Evolutionary conservation across 2,797 vertebrate genomes (phyloP).

Genomic region (Molossus alvarezi): DNA sequence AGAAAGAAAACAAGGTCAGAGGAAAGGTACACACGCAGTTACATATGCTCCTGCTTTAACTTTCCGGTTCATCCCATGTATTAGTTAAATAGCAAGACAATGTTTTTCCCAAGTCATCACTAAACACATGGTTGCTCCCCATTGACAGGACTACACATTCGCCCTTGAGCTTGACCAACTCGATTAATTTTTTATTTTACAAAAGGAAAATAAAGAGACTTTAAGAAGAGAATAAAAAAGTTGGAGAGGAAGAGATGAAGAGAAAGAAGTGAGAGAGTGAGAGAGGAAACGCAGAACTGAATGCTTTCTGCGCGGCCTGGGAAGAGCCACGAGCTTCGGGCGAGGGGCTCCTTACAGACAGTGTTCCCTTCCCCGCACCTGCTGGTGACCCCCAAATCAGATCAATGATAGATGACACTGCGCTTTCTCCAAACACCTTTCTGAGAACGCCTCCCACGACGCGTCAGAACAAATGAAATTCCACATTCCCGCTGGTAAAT

Average conservation of each 20-base stretch:
- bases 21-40: background rate
- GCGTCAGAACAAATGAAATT: constrained; percentile 68
- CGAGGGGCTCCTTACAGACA: background rate
- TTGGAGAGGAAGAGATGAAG: background rate
- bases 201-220: background rate
- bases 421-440: constrained; percentile 49
- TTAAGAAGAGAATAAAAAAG: background rate
- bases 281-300: accelerated
- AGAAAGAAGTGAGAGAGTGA: background rate
- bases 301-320: background rate
- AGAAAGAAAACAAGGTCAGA: background rate
- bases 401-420: background rate
- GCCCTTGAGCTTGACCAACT: background rate
- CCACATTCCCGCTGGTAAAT: constrained; percentile 61
- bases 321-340: background rate
- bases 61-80: background rate
- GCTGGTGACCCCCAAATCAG: background rate
- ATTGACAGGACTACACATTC: background rate
- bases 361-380: background rate
- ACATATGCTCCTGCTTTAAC: background rate
- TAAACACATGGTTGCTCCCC: background rate
- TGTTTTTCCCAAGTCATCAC: background rate
- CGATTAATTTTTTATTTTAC: background rate
- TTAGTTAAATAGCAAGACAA: background rate
- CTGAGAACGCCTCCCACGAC: constrained; percentile 26